These are phyloP conservation scores for Drosophila parvula DNA, from an alignment of 1,140 invertebrate genomes.

Conservation along the genomic window DNA sequence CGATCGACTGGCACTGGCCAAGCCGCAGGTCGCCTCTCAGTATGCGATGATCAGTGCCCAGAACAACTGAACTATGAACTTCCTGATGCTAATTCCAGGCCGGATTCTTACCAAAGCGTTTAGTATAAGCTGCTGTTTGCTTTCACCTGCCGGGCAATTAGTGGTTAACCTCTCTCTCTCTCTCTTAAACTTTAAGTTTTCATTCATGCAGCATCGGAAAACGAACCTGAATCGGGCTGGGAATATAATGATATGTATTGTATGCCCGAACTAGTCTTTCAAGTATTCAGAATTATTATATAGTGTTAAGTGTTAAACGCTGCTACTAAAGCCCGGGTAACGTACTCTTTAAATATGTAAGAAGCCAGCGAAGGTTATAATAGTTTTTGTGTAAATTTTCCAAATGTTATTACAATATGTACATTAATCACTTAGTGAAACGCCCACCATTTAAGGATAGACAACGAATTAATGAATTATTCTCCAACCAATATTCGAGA, in stretches of 20 bases:
- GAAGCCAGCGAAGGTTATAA: constrained; percentile 24
- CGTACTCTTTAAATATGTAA: constrained; percentile 29
- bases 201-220: constrained; percentile 32
- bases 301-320: constrained; percentile 7
- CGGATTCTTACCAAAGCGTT: constrained; percentile 53
- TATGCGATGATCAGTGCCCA: constrained; percentile 49
- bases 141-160: constrained; percentile 32
- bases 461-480: neutral
- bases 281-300: constrained; percentile 43
- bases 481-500: constrained; percentile 9
- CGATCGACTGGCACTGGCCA: constrained; percentile 54
- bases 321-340: constrained; percentile 4
- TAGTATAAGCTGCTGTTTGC: constrained; percentile 51
- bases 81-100: constrained; percentile 53
- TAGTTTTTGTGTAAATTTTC: constrained; percentile 8
- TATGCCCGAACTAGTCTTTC: constrained; percentile 44
- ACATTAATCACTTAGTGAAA: constrained; percentile 14
- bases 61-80: constrained; percentile 46
- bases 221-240: constrained; percentile 19
- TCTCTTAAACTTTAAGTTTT: constrained; percentile 28
- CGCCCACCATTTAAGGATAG: constrained; percentile 30
- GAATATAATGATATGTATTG: neutral
- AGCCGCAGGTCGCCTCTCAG: constrained; percentile 58
- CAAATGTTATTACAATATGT: constrained; percentile 9
- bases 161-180: constrained; percentile 8